Conservation (phyloP, 2,888 invertebrate genomes). For the Labia minor region DNA sequence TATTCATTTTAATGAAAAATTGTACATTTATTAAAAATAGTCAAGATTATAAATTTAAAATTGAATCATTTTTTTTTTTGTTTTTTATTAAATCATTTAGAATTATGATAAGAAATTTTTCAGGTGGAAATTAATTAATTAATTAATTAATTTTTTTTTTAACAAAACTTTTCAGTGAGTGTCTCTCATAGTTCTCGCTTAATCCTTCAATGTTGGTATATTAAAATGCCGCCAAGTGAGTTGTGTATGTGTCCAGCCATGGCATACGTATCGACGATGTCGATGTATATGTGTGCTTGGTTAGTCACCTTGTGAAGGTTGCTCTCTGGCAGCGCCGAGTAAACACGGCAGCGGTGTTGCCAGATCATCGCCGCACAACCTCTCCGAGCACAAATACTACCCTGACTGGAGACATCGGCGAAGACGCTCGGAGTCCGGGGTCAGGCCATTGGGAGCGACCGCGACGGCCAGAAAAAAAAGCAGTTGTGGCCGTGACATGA, state of each 20-base stretch:
- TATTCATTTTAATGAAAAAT: too few relatives aligned
- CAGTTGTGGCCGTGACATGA: too few relatives aligned
- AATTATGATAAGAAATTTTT: too few relatives aligned
- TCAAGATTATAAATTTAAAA: too few relatives aligned
- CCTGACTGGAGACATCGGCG: conserved; percentile 1
- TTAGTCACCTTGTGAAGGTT: conserved; percentile 13
- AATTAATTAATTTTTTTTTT: too few relatives aligned
- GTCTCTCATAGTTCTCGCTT: too few relatives aligned
- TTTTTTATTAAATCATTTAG: too few relatives aligned
- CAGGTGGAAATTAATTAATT: too few relatives aligned
- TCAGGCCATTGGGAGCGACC: too few relatives aligned
- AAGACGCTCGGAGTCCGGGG: background rate
- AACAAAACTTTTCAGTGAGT: too few relatives aligned
- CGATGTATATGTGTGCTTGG: background rate
- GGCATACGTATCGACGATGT: background rate
- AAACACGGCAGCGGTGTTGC: conserved; percentile 2
- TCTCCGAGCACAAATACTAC: background rate
- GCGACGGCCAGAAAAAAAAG: background rate
- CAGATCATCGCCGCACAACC: background rate
- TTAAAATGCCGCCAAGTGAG: background rate
- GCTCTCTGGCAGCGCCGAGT: conserved; percentile 7
- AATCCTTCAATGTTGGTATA: background rate
- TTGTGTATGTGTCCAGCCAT: background rate
- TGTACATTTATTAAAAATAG: too few relatives aligned
- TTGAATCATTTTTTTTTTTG: too few relatives aligned